Evolutionary conservation across 2,113 vertebrate genomes (phyloP).

Genomic region (Nothobranchius furzeri): DNA sequence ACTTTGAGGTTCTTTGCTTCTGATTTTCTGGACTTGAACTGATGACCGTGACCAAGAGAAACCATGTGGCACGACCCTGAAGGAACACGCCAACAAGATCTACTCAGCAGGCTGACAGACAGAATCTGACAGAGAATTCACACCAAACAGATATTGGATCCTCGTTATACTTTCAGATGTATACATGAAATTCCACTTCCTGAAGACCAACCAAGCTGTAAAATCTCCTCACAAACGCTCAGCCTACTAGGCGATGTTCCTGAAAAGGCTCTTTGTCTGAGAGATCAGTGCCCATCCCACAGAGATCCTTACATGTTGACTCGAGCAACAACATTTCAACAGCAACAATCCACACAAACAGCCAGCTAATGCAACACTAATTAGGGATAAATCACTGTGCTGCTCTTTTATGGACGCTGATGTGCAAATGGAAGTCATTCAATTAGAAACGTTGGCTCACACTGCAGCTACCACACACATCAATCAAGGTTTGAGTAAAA

Average conservation of each 20-base stretch:
- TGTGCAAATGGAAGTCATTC: too few species aligned
- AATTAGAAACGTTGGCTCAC: conserved; percentile 11
- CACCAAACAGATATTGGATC: neutral
- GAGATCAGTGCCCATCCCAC: neutral
- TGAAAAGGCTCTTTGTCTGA: conserved; percentile 55
- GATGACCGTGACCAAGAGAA: conserved; percentile 44
- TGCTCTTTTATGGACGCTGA: conserved; percentile 7
- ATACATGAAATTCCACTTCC: conserved; percentile 40
- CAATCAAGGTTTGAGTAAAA: conserved; percentile 6
- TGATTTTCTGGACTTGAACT: too few species aligned
- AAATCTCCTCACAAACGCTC: conserved; percentile 37
- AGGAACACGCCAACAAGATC: neutral
- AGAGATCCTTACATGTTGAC: conserved; percentile 36
- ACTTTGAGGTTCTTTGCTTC: conserved; percentile 2
- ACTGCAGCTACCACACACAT: conserved; percentile 19
- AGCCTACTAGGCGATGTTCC: conserved; percentile 1
- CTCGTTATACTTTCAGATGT: neutral
- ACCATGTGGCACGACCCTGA: conserved; percentile 34
- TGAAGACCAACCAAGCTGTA: neutral
- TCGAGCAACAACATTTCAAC: conserved; percentile 33
- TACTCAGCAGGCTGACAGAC: neutral
- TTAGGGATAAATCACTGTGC: conserved; percentile 7
- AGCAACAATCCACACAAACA: conserved; percentile 11
- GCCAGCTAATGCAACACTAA: conserved; percentile 17
- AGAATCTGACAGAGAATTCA: neutral